Evolutionary conservation across 2,888 invertebrate species (phyloP), one percentile per base, ranked within the genome.

Genomic region (Acheta domesticus): DNA sequence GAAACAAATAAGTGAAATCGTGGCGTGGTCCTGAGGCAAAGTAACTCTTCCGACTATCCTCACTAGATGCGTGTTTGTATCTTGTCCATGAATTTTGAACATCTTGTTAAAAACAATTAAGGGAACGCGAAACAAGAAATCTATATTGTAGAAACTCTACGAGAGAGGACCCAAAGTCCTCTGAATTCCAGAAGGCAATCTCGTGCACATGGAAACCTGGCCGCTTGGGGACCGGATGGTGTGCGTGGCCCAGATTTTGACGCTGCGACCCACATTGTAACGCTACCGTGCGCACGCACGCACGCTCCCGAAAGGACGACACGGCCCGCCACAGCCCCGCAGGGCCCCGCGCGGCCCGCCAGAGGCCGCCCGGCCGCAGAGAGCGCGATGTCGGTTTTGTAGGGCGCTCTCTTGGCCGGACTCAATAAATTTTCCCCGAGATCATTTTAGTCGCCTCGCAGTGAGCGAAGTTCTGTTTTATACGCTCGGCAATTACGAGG

Each of bases 401-500:
- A 62, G 62, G 62, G 62, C 14, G 14, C 62, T 62, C 62, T 62
- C 62, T 62, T 62, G 62, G 62, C 62, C n/a, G 62, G 62, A 62
- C 62, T 62, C 62, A 62, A 62, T 62, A 62, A 62, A 62, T 62
- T 62, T n/a, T 62, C 62, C 62, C 62, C 8, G 62, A 62, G 62
- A 62, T 62, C n/a, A 62, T 62, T 62, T 62, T n/a, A n/a, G 62
- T 14, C 62, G n/a, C 62, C 62, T 62, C 62, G 62, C 62, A n/a
- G 16, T n/a, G n/a, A 14, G 62, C 62, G 62, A 62, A 36, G 16
- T 62, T 62, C 62, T 62, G 62, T 62, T 62, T 62, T 62, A 62
- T 62, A 62, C 62, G n/a, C 62, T 62, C 62, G 62, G 16, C 62
- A 62, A 62, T 62, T 62, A 62, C 62, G n/a, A n/a, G 62, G 62